Evolutionary conservation across 2,797 vertebrate species (phyloP), one percentile per base, ranked within the genome.

Genomic region (Pogoniulus pusillus): DNA sequence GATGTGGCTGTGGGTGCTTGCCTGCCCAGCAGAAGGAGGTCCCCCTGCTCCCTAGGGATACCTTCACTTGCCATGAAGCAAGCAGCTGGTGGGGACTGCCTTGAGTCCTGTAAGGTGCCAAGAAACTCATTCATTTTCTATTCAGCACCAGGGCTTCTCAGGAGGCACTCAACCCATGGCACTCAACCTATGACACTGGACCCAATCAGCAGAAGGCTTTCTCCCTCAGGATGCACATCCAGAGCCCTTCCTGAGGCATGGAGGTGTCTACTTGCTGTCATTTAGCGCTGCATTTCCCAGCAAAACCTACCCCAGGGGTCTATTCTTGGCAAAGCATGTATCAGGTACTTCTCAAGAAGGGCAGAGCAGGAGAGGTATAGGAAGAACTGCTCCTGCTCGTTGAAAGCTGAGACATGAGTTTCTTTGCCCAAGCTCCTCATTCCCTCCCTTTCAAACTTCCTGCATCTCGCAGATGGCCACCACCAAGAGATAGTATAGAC

Each of bases 51-150:
- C 37, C 10, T 24, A 26, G 9, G 35, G 41, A 22, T 0, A 1
- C 16, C 55, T 69, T 59, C 1, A 0, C 24, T 76, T 0, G 0
- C 39, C 6, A 1, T 6, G n/a, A 43, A 32, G 30, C 7, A 4
- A 55, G 63, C 53, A n/a, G 32, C 39, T 59, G 22, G 32, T 0
- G 12, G 29, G 4, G 9, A 60, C 30, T 1, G 1, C 43, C 35
- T 65, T 0, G 1, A 76, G 32, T 7, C 64, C 18, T 0, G 0
- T 16, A 78, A 66, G 16, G 4, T 63, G 55, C 37, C 62, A 59
- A 85, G n/a, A 29, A 54, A 29, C 37, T 29, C 55, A 2, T 3
- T 43, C 3, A 24, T 53, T 59, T 47, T 82, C 10, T 6, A 63
- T 17, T 64, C 16, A 47, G 27, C 24, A 11, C 7, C 23, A 37